phyloP scores from a whole-genome alignment of 2,797 vertebrate genomes.

The Hypotaenidia philippensis region DNA sequence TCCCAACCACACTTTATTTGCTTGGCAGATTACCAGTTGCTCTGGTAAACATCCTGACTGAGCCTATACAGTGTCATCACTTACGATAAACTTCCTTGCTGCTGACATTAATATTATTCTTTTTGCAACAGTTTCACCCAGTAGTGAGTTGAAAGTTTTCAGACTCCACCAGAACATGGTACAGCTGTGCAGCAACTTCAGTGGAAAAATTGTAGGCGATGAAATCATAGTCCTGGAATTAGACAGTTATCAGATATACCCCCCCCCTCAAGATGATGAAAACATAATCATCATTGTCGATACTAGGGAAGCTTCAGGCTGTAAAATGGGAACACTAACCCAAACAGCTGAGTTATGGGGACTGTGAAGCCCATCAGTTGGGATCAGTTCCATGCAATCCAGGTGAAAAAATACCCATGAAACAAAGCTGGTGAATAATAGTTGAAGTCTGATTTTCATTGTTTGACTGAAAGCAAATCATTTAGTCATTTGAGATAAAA shows the following conservation, averaged over 20 bases:
- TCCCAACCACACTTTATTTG: constrained; percentile 28
- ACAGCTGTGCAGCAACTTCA: constrained; percentile 19
- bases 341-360: constrained; percentile 15
- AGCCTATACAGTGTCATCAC: constrained; percentile 60
- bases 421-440: background rate
- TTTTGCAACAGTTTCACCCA: constrained; percentile 30
- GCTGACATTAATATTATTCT: constrained; percentile 48
- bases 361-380: background rate
- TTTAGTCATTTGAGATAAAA: background rate
- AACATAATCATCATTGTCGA: background rate
- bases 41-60: constrained; percentile 68
- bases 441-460: background rate
- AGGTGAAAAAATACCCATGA: background rate
- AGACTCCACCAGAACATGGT: background rate
- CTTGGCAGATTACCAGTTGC: constrained; percentile 51
- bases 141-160: constrained; percentile 24
- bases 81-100: constrained; percentile 49
- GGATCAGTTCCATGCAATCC: background rate
- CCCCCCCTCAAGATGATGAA: background rate
- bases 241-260: constrained; percentile 44
- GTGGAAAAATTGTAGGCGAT: constrained; percentile 21
- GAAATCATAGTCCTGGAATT: constrained; percentile 43
- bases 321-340: background rate
- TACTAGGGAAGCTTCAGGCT: background rate
- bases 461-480: background rate